Evolutionary conservation across 2,113 vertebrate species (phyloP).

Genomic region (Calidris pugnax): DNA sequence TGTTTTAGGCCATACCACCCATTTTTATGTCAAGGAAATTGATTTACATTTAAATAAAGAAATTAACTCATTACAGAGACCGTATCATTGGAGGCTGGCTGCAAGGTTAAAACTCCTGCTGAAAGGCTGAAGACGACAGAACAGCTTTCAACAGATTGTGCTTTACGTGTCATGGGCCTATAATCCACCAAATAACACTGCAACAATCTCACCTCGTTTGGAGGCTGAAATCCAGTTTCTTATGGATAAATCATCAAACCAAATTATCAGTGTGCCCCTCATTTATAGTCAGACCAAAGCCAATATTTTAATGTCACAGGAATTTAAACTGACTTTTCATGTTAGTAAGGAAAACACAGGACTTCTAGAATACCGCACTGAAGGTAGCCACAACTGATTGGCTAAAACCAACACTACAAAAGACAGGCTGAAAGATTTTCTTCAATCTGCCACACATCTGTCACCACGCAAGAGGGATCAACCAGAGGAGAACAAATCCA

Average conservation of each 20-base stretch:
- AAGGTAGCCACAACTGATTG: neutral
- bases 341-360: neutral
- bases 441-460: neutral
- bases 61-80: slow-evolving; percentile 18
- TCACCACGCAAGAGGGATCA: neutral
- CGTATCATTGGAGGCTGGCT: slow-evolving; percentile 15
- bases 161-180: neutral
- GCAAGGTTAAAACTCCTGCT: slow-evolving; percentile 24
- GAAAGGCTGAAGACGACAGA: neutral
- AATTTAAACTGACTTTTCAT: neutral
- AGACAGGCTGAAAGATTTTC: neutral
- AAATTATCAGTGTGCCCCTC: neutral
- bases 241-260: neutral
- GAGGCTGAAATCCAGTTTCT: neutral
- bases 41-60: slow-evolving; percentile 64
- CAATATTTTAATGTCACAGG: neutral
- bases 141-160: neutral
- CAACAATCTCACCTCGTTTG: neutral
- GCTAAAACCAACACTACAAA: neutral
- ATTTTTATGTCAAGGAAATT: slow-evolving; percentile 44
- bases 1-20: neutral
- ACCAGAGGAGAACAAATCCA: neutral
- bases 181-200: neutral
- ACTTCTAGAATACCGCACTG: neutral
- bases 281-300: neutral